A percentile compares a stretch with the other conserved stretches of the same genome.
These are phyloP conservation scores for Bolborhynchus lineola DNA, from an alignment of 2,113 vertebrate genomes.

Conservation along the genomic window DNA sequence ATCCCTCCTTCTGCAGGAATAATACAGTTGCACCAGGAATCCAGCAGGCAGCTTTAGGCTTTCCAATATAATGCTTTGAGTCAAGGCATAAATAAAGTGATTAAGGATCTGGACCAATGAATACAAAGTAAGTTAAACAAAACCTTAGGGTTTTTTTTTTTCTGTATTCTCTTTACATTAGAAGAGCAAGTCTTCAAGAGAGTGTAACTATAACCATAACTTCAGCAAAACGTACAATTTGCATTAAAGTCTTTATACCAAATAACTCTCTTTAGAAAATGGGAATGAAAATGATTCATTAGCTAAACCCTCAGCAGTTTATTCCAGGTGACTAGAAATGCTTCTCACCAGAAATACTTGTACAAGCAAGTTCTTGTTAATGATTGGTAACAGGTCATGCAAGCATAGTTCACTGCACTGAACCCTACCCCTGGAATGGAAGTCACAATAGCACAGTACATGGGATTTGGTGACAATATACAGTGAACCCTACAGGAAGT, in stretches of 20 bases:
- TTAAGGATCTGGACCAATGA: background rate
- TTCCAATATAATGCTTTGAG: background rate
- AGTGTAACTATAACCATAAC: background rate
- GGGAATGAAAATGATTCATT: background rate
- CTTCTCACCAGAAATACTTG: background rate
- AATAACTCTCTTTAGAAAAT: background rate
- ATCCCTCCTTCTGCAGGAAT: background rate
- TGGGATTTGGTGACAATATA: background rate
- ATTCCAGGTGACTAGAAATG: background rate
- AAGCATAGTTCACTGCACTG: background rate
- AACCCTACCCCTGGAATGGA: background rate
- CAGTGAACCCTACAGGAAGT: background rate
- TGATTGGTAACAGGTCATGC: constrained; percentile 7
- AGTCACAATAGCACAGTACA: background rate
- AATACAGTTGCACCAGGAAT: background rate
- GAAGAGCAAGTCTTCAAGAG: background rate
- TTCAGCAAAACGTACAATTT: background rate
- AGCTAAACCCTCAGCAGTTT: constrained; percentile 9
- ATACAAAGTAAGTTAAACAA: background rate
- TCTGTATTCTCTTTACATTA: background rate
- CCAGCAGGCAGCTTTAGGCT: background rate
- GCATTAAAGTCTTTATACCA: background rate
- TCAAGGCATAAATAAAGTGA: background rate
- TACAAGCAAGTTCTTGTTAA: constrained; percentile 21
- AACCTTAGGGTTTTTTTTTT: background rate